These are phyloP conservation scores for Ageneiosus marmoratus DNA, from an alignment of 2,113 vertebrate genomes.

Conservation along the genomic window DNA sequence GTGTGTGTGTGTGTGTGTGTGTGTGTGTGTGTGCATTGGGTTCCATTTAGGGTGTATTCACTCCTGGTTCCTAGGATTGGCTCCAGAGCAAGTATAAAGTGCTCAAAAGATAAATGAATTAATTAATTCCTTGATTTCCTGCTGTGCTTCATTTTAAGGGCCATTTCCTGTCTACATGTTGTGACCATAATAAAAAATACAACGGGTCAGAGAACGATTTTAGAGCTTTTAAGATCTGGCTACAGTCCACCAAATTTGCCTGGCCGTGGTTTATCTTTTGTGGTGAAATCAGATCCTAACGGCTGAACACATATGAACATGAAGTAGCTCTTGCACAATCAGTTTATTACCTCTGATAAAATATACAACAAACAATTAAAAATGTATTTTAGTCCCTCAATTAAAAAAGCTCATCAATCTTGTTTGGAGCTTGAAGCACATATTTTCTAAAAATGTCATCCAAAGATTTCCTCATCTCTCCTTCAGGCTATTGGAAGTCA, in stretches of 20 bases:
- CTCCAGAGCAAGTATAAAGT: neutral
- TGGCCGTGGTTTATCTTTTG: neutral
- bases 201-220: neutral
- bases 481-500: neutral
- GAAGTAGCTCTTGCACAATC: neutral
- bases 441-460: constrained; percentile 8
- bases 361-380: neutral
- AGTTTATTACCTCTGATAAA: neutral
- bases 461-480: constrained; percentile 7
- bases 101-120: neutral
- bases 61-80: neutral
- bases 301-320: neutral
- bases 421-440: neutral
- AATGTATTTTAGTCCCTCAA: neutral
- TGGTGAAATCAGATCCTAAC: neutral
- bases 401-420: constrained; percentile 3
- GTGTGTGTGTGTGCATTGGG: neutral
- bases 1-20: neutral
- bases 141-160: neutral
- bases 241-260: neutral
- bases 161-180: neutral
- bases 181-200: neutral
- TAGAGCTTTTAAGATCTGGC: neutral
- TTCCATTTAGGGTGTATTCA: neutral
- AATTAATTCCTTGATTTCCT: neutral